Conservation (phyloP, 2,888 invertebrate genomes). For the Aphidoletes aphidimyza region DNA sequence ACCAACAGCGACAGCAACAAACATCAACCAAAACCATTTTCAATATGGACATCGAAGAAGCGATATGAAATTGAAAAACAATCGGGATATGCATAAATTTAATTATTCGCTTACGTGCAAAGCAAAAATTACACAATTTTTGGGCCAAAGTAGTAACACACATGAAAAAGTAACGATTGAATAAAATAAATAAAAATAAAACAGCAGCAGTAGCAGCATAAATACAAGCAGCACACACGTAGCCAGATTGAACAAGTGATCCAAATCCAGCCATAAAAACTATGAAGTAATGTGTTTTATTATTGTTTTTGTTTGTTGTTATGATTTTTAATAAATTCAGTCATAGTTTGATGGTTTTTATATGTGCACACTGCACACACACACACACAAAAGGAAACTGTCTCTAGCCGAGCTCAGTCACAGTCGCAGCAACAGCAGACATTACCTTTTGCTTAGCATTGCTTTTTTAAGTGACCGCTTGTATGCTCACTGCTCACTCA, state of each 20-base stretch:
- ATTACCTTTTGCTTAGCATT: too few species aligned
- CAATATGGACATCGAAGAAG: not conserved
- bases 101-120: not conserved
- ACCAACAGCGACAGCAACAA: too few species aligned
- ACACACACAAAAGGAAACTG: not conserved
- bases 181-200: too few species aligned
- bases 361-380: not conserved
- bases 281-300: not conserved
- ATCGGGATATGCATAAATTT: slow-evolving; percentile 26
- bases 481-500: too few species aligned
- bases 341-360: slow-evolving; percentile 14
- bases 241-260: slow-evolving; percentile 11
- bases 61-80: not conserved
- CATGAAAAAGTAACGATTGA: too few species aligned
- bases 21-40: too few species aligned
- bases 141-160: not conserved
- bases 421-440: too few species aligned
- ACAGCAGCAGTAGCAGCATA: not conserved
- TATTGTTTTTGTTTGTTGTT: not conserved
- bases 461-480: too few species aligned
- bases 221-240: not conserved
- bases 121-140: not conserved
- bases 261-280: not conserved
- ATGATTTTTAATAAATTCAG: slow-evolving; percentile 14
- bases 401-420: not conserved